Evolutionary conservation across 2,888 invertebrate species (phyloP), one percentile per base, ranked within the genome.

Genomic region (Ryuthela nishihirai): DNA sequence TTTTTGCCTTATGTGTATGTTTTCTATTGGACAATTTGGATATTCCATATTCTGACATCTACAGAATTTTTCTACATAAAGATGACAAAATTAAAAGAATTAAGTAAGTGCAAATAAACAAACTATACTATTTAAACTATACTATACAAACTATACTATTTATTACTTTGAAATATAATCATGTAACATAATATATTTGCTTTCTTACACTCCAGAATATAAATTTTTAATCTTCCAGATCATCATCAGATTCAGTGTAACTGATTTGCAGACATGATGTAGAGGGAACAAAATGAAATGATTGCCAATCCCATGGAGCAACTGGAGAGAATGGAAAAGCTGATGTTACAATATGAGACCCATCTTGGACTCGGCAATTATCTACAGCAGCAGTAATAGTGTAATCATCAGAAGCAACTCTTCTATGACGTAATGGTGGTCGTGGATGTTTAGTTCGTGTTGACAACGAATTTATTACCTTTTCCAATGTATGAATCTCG

Each of bases 401-500:
- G 35, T 55, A 64, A 50, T 64, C 61, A 45, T 65, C 65, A 17
- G 65, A 65, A 15, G 61, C 59, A 18, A 49, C 54, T 34, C 65
- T 39, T 21, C 61, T 24, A 24, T 63, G 59, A 6, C 49, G 26
- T 5, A 47, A 42, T 4, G 56, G 41, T 9, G 42, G 36, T 42
- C 36, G 48, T 9, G 50, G 18, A n/a, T 53, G 46, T 18, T 42
- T 35, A 0, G 41, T 32, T 18, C 43, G 41, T n/a, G 42, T 26
- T 12, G 40, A 36, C 12, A 65, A 42, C 1, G 55, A 29, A 12
- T 60, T 47, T n/a, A 67, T 52, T 18, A 60, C 50, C 12, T 59
- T 64, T 25, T 73, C 71, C 21, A 75, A 64, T 15, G 68, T 66
- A n/a, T 72, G 62, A 26, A 76, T 71, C 62, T 76, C 76, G 49